A percentile compares a stretch with the other conserved stretches of the same genome.
phyloP scores from a whole-genome alignment of 2,888 invertebrate species.

The Pollenia angustigena region DNA sequence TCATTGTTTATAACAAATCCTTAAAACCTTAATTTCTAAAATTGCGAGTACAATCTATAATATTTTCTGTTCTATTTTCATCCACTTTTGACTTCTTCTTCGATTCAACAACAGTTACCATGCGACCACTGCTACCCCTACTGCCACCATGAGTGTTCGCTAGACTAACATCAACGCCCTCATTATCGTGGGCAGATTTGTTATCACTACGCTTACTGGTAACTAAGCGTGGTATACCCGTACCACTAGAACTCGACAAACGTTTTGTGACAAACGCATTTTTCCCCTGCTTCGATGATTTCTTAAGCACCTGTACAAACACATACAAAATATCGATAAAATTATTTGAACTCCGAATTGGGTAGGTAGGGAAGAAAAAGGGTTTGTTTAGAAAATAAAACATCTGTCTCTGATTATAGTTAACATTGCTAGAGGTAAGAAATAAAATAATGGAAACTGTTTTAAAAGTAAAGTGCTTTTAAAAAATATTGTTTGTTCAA shows the following conservation, averaged over 20 bases:
- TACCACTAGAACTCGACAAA: conserved; percentile 59
- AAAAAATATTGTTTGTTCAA: conserved; percentile 46
- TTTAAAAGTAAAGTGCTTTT: conserved; percentile 22
- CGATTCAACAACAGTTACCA: conserved; percentile 82
- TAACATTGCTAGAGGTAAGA: background rate
- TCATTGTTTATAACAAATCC: background rate
- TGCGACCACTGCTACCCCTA: conserved; percentile 66
- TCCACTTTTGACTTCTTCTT: conserved; percentile 74
- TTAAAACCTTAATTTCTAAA: conserved; percentile 56
- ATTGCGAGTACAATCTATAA: conserved; percentile 68
- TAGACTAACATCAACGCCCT: background rate
- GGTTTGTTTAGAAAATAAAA: conserved; percentile 22
- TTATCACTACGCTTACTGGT: conserved; percentile 42
- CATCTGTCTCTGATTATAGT: background rate
- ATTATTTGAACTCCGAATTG: conserved; percentile 42
- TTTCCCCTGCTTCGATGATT: conserved; percentile 56
- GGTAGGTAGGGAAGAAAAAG: conserved; percentile 61
- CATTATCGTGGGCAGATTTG: conserved; percentile 15
- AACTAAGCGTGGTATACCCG: conserved; percentile 73
- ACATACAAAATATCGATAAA: conserved; percentile 53
- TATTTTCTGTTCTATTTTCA: conserved; percentile 46
- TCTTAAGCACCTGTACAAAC: conserved; percentile 65
- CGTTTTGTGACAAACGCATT: conserved; percentile 65
- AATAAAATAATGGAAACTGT: background rate
- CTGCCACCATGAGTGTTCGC: background rate